phyloP scores from a whole-genome alignment of 1,140 invertebrate genomes.

The Lucilia sericata region DNA sequence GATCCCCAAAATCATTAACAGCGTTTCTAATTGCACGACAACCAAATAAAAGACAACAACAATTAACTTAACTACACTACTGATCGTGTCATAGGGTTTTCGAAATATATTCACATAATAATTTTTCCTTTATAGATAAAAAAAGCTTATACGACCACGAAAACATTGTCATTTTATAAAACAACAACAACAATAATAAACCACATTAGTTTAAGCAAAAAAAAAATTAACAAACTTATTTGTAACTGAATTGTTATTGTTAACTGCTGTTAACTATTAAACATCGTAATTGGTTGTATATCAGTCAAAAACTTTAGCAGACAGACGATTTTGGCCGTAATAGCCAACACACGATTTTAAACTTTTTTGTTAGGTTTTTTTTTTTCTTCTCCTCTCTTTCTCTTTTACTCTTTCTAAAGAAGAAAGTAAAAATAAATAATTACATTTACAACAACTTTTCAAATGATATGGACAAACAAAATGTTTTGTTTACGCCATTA shows the following conservation, averaged over 20 bases:
- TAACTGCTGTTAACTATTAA: slow-evolving; percentile 1
- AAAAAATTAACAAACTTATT: background rate
- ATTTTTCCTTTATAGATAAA: slow-evolving; percentile 8
- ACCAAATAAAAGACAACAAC: background rate
- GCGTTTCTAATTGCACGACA: slow-evolving; percentile 19
- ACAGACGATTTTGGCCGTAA: background rate
- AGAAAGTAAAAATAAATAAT: slow-evolving; percentile 17
- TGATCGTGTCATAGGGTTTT: slow-evolving; percentile 42
- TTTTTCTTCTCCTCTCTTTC: background rate
- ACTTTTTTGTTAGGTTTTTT: background rate
- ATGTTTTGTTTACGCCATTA: background rate
- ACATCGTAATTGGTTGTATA: slow-evolving; percentile 9
- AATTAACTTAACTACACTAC: background rate
- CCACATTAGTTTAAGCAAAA: too few species aligned
- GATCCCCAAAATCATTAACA: background rate
- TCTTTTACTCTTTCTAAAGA: background rate
- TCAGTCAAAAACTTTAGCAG: slow-evolving; percentile 15
- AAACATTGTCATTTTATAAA: background rate
- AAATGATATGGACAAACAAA: background rate
- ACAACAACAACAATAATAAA: background rate
- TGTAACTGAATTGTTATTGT: background rate
- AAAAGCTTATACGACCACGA: slow-evolving; percentile 1
- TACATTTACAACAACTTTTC: background rate
- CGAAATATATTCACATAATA: background rate
- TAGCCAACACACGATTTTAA: slow-evolving; percentile 21